A percentile compares a stretch with the other conserved stretches of the same genome.
These are phyloP conservation scores for Chrysolina oricalcia DNA, from an alignment of 2,888 invertebrate genomes.

Conservation along the genomic window DNA sequence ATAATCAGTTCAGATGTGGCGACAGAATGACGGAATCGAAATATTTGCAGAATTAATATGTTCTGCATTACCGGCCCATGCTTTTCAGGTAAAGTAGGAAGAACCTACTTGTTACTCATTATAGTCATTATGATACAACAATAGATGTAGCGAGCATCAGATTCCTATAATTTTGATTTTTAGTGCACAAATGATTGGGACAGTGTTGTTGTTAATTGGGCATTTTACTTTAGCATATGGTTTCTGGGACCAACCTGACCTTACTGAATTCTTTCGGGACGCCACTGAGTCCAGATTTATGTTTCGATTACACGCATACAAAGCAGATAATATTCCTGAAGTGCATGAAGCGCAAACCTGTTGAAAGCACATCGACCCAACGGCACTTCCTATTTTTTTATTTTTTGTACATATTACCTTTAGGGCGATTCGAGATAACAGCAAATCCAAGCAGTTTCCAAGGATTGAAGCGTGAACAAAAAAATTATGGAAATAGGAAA, in stretches of 20 bases:
- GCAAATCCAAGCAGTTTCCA: background rate
- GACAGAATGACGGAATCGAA: too few relatives aligned
- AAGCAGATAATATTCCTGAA: conserved; percentile 54
- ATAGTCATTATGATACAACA: too few relatives aligned
- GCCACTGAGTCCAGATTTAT: conserved; percentile 40
- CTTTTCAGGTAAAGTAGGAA: too few relatives aligned
- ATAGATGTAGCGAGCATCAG: too few relatives aligned
- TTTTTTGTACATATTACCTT: conserved; percentile 3
- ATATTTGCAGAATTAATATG: too few relatives aligned
- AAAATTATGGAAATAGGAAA: too few relatives aligned
- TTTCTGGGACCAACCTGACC: background rate
- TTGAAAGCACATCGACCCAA: conserved; percentile 60
- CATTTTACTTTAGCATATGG: background rate
- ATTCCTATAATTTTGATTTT: too few relatives aligned
- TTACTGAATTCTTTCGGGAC: background rate
- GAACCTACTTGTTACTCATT: too few relatives aligned
- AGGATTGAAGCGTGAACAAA: background rate
- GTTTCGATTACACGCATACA: conserved; percentile 53
- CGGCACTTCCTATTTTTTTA: conserved; percentile 41
- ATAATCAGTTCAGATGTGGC: too few relatives aligned
- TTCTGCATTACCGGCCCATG: too few relatives aligned
- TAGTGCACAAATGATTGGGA: too few relatives aligned
- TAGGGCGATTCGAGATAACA: background rate
- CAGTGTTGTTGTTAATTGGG: too few relatives aligned
- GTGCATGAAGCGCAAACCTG: conserved; percentile 57